Base-by-base conservation (phyloP, 2,888 invertebrate genomes). In the Dendrolimus pini region DNA sequence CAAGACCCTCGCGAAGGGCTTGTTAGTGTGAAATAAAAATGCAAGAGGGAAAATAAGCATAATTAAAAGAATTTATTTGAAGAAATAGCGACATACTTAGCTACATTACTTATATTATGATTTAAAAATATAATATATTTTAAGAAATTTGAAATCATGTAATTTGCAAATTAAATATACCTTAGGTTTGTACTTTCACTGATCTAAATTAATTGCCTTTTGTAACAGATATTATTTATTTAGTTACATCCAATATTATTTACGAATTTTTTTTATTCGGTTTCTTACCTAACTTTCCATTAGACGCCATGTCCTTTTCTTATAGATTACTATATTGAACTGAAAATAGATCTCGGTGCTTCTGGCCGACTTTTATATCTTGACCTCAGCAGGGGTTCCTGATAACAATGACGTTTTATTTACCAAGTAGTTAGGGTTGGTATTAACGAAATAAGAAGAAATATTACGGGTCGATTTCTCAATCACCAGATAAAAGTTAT, bases 301-400 rank as follows among this genome's bases (percentile, higher is more conserved):
- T 89, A 58, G 85, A 69, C 14, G 89, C 85, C 90, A 90, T 90
- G 83, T 80, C 73, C 69, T 67, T 60, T 61, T 60, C 62, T 67
- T 67, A 58, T 60, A 61, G 69, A 67, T 67, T 56, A 66, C 74
- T 64, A 64, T 68, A 67, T 70, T 66, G 62, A 73, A 85, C 76
- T 84, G 80, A 72, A 58, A 64, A 64, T 60, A 59, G 60, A 56
- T 63, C 66, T 69, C 65, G 64, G 67, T 70, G 64, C 65, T 68
- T 62, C 59, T 56, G 59, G 59, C 30, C 58, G 57, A 62, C 58
- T 60, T 63, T 66, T 72, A 68, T 78, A 67, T 76, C 62, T 74
- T 80, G 84, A 87, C 89, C 88, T 89, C 65, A 69, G 74, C 80
- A 82, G 87, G 89, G 87, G 87, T 86, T 72, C 82, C 85, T 87